Evolutionary conservation across 1,140 invertebrate genomes (phyloP).

Genomic region (Arctopsyche grandis): DNA sequence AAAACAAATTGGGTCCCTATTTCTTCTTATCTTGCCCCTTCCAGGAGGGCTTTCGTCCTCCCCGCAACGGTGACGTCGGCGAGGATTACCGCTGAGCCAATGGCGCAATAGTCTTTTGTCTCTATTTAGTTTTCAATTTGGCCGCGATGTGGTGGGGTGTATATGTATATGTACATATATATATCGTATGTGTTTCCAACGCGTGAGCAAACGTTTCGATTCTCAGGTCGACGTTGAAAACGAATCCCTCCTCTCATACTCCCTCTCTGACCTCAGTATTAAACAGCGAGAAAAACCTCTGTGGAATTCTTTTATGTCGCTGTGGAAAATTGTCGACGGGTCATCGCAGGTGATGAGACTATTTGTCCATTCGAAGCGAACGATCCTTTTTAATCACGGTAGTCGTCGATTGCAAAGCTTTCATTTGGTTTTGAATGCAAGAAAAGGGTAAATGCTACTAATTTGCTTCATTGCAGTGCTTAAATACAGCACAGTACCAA

Average conservation of each 20-base stretch:
- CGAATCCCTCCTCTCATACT: background rate
- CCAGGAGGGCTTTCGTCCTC: slow-evolving; percentile 1
- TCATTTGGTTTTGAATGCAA: no score
- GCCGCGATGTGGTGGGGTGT: slow-evolving; percentile 3
- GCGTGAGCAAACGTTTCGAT: slow-evolving; percentile 9
- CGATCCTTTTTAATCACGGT: no score
- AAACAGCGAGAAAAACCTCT: background rate
- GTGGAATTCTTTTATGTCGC: background rate
- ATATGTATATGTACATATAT: no score
- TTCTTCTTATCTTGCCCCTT: slow-evolving; percentile 44
- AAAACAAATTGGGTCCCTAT: slow-evolving; percentile 47
- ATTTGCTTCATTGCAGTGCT: no score
- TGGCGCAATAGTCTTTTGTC: slow-evolving; percentile 50
- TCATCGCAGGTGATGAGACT: background rate
- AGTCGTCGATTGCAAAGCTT: no score
- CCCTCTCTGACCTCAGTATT: background rate
- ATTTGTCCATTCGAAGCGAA: background rate
- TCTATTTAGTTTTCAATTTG: slow-evolving; percentile 55
- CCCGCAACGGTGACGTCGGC: background rate
- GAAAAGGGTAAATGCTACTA: no score
- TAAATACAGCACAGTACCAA: no score
- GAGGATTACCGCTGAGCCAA: slow-evolving; percentile 47
- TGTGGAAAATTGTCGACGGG: background rate
- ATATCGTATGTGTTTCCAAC: background rate
- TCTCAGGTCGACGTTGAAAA: background rate